phyloP scores from a whole-genome alignment of 2,888 invertebrate species.

The Caenorhabditis wallacei region DNA sequence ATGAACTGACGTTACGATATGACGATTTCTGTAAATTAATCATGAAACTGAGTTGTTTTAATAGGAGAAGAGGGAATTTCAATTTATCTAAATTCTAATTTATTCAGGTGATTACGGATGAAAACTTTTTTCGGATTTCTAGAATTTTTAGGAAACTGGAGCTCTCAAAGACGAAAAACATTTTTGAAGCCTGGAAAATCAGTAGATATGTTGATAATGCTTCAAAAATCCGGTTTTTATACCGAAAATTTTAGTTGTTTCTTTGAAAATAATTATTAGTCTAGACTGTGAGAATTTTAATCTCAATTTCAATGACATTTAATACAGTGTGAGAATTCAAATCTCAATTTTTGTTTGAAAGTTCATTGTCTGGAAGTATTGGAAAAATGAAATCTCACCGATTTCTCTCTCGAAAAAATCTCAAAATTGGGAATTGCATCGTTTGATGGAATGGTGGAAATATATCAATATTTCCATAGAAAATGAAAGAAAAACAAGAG shows the following conservation, averaged over 20 bases:
- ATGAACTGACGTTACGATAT: slow-evolving; percentile 65
- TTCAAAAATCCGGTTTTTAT: no score
- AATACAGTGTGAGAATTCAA: not conserved
- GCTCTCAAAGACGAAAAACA: no score
- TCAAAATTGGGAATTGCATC: slow-evolving; percentile 27
- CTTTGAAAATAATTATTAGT: no score
- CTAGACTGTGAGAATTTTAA: no score
- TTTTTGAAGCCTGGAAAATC: no score
- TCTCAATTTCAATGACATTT: not conserved
- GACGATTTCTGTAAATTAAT: slow-evolving; percentile 63
- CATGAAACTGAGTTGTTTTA: not conserved
- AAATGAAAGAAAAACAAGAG: slow-evolving; percentile 17
- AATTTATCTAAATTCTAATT: no score
- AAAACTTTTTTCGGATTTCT: no score
- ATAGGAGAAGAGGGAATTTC: no score
- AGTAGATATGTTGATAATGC: no score
- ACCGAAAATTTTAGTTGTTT: no score
- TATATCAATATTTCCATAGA: slow-evolving; percentile 46
- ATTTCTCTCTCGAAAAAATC: slow-evolving; percentile 5
- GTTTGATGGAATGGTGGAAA: slow-evolving; percentile 36
- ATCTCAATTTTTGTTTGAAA: not conserved
- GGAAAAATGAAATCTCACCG: slow-evolving; percentile 23
- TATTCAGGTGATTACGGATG: no score
- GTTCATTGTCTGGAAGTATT: slow-evolving; percentile 4
- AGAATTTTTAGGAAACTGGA: no score